phyloP scores from a whole-genome alignment of 2,888 invertebrate genomes.

The Coelopa pilipes region DNA sequence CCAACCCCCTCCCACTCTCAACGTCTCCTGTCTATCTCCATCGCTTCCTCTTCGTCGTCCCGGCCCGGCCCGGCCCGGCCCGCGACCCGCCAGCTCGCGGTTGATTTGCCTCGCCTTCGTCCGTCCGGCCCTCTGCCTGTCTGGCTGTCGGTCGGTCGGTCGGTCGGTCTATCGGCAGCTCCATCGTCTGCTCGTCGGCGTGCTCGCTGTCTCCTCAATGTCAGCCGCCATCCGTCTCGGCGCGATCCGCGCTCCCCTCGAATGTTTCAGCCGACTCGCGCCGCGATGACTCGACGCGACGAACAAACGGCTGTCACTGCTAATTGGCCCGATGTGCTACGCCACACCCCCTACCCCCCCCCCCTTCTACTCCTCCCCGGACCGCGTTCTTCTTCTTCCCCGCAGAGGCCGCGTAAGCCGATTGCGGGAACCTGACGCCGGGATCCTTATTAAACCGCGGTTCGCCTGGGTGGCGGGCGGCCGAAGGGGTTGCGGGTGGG shows the following conservation, averaged over 20 bases:
- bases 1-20: background rate
- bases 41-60: background rate
- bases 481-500: too few relatives aligned
- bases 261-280: conserved; percentile 19
- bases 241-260: background rate
- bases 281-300: background rate
- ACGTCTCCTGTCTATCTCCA: background rate
- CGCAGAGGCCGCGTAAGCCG: too few relatives aligned
- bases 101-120: background rate
- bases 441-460: too few relatives aligned
- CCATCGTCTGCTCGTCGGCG: background rate
- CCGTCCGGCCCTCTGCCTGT: conserved; percentile 6
- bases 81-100: too few relatives aligned
- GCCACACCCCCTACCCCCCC: too few relatives aligned
- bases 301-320: conserved; percentile 24
- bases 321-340: conserved; percentile 2
- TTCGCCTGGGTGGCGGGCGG: too few relatives aligned
- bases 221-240: conserved; percentile 17
- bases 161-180: background rate
- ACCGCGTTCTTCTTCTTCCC: too few relatives aligned
- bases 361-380: too few relatives aligned
- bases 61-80: background rate
- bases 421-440: too few relatives aligned
- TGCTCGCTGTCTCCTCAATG: conserved; percentile 9
- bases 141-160: background rate